Evolutionary conservation across 2,797 vertebrate genomes (phyloP), one percentile per base, ranked within the genome.

Genomic region (Galaxias olidus): DNA sequence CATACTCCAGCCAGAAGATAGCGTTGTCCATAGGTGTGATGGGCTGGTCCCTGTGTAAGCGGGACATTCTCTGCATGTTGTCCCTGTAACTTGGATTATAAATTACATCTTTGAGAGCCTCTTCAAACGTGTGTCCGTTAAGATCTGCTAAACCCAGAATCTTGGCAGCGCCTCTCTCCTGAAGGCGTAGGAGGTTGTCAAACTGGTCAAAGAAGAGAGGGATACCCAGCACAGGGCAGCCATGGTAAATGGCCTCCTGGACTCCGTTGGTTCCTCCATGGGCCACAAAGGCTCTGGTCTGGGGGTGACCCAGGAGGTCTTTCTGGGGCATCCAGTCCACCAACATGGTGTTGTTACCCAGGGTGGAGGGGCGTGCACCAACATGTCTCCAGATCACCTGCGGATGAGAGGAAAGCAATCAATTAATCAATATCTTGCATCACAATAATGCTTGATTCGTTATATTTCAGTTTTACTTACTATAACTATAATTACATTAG

Each of bases 191-290:
- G 14, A 75, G 60, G 61, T 75, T 75, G 60, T 75, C 73, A 47
- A 59, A 65, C 57, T 75, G 73, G 64, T 75, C 73, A 49, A 67
- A 71, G 8, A 71, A 60, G 8, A 75, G 18, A 19, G 73, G 73
- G 9, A 75, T 57, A 0, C 73, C 73, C 20, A 75, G 17, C 20
- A 75, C 41, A 1, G 73, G 73, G 9, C 59, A 45, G 10, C 73
- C 73, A 4, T 75, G 65, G 53, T 68, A 72, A 43, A 75, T 72
- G 13, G 73, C 73, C 44, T 75, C 73, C 18, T 75, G 63, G 43
- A 72, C 57, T 44, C 73, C 73, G 12, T 72, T 72, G 20, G 72
- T 74, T 61, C 69, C 73, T 42, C 73, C 73, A 13, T 75, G 73
- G 9, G 64, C 63, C 19, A 75, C 73, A 61, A 75, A 75, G 30